Evolutionary conservation across 1,140 invertebrate genomes (phyloP).

Genomic region (Gryon sp.): DNA sequence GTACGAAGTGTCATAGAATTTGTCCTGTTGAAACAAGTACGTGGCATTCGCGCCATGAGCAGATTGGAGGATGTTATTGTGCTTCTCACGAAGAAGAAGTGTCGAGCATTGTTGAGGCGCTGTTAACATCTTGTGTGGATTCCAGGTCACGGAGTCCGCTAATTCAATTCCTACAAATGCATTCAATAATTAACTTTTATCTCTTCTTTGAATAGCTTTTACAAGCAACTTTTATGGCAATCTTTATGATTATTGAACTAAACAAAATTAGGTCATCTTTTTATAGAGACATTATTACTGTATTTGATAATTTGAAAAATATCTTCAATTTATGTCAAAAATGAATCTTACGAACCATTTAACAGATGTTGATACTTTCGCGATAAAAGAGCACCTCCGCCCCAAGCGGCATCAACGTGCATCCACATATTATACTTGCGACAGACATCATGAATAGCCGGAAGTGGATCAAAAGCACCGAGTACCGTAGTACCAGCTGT

Average conservation of each 20-base stretch:
- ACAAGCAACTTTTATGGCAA: too few relatives aligned
- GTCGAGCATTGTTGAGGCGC: constrained; percentile 95
- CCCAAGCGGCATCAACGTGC: constrained; percentile 98
- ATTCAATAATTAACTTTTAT: too few relatives aligned
- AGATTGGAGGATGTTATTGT: constrained; percentile 69
- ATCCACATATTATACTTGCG: constrained; percentile 92
- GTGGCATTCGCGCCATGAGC: constrained; percentile 86
- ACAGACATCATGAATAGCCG: constrained; percentile 89
- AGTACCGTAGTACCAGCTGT: constrained; percentile 92
- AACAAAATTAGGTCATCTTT: too few relatives aligned
- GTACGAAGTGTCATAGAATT: constrained; percentile 95
- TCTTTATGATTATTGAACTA: too few relatives aligned
- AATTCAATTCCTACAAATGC: constrained; percentile 82
- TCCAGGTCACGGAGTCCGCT: constrained; percentile 96
- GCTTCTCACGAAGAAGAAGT: constrained; percentile 79
- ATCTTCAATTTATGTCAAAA: too few relatives aligned
- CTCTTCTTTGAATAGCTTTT: too few relatives aligned
- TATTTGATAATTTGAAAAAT: not conserved
- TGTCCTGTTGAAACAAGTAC: constrained; percentile 97
- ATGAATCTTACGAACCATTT: constrained; percentile 84
- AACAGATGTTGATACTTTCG: constrained; percentile 88
- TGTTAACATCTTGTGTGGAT: constrained; percentile 94
- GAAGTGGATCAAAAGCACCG: constrained; percentile 94
- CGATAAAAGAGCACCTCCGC: constrained; percentile 93
- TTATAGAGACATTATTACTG: too few relatives aligned